These are phyloP conservation scores for Plutomurus gul DNA, from an alignment of 1,140 invertebrate genomes.

Conservation along the genomic window DNA sequence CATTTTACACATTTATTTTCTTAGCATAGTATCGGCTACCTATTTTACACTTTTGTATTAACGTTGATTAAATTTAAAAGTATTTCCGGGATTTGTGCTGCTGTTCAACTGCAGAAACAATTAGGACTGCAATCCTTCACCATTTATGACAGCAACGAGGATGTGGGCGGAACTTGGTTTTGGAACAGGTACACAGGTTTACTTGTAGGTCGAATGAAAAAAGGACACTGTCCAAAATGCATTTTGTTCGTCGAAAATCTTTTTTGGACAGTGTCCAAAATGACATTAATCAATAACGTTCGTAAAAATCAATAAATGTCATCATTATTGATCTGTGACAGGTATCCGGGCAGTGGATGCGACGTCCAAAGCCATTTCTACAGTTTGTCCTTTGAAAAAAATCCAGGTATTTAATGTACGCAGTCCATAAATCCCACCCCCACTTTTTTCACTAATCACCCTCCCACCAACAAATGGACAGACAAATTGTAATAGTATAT, in stretches of 20 bases:
- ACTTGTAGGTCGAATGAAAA: too few relatives aligned
- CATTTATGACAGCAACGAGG: constrained; percentile 39
- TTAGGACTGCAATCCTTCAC: constrained; percentile 40
- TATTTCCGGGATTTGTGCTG: constrained; percentile 45
- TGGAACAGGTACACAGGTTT: constrained; percentile 46
- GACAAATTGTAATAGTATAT: neutral
- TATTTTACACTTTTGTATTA: neutral
- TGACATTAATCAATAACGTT: too few relatives aligned
- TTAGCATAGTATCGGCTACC: neutral
- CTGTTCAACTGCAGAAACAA: constrained; percentile 46
- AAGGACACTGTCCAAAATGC: too few relatives aligned
- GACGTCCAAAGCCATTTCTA: constrained; percentile 45
- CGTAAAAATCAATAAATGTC: too few relatives aligned
- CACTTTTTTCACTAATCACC: neutral
- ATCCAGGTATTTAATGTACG: constrained; percentile 36
- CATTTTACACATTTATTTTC: neutral
- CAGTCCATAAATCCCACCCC: neutral
- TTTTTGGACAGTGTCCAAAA: too few relatives aligned
- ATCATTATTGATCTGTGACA: too few relatives aligned
- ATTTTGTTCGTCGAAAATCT: too few relatives aligned
- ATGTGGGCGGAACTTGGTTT: constrained; percentile 47
- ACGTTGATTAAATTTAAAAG: neutral
- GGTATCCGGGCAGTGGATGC: constrained; percentile 46
- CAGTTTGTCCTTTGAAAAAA: constrained; percentile 46
- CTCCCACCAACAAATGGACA: neutral